phyloP scores from a whole-genome alignment of 2,113 vertebrate species.

The Ginglymostoma cirratum region DNA sequence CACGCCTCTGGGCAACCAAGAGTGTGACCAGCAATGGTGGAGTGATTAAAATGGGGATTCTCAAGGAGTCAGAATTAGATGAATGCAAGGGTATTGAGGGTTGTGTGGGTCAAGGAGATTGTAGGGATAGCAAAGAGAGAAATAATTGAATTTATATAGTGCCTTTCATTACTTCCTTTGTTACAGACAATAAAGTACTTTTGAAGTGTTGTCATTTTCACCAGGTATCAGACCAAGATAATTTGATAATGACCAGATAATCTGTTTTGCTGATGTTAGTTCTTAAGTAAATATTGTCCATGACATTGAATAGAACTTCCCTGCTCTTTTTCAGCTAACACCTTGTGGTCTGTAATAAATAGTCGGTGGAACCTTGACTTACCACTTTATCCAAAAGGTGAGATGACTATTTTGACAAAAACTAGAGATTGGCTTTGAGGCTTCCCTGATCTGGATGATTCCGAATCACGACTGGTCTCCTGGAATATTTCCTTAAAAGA shows the following conservation, averaged over 20 bases:
- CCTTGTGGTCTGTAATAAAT: not conserved
- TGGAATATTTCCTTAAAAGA: not conserved
- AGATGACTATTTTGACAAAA: not conserved
- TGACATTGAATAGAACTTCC: not conserved
- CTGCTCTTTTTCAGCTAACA: not conserved
- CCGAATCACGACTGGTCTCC: not conserved
- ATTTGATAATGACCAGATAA: not conserved
- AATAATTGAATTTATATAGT: not conserved
- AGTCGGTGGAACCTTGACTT: not conserved
- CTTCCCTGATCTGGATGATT: not conserved
- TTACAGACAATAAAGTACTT: not conserved
- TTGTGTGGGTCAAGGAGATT: not conserved
- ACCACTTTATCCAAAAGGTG: not conserved
- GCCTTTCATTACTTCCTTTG: not conserved
- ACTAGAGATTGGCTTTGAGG: not conserved
- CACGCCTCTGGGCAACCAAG: not conserved
- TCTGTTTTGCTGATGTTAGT: not conserved
- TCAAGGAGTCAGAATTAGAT: not conserved
- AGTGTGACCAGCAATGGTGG: not conserved
- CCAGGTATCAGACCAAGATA: not conserved
- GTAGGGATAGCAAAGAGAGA: not conserved
- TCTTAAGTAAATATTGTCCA: not conserved
- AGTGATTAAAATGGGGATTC: not conserved
- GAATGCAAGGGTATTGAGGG: not conserved
- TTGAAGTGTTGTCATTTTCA: not conserved